Evolutionary conservation across 1,140 invertebrate species (phyloP).

Genomic region (Drosophila lacertosa): DNA sequence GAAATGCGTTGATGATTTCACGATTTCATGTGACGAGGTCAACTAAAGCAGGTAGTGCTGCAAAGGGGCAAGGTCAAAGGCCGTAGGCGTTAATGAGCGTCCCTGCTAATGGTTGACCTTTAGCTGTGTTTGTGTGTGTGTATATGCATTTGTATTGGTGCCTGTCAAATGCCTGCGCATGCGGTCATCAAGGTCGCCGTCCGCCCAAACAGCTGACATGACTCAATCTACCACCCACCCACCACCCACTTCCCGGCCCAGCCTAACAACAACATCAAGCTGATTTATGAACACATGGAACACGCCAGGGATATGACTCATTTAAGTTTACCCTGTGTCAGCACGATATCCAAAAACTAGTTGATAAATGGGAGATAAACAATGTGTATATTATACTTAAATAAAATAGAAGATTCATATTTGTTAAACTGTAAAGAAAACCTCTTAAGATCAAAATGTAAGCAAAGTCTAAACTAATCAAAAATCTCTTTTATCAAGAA

Average conservation of each 20-base stretch:
- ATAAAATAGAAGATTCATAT: too few species aligned
- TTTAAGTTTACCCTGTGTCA: background rate
- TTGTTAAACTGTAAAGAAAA: too few species aligned
- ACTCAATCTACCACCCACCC: constrained; percentile 47
- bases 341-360: background rate
- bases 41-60: constrained; percentile 25
- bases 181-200: constrained; percentile 70
- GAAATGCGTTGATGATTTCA: constrained; percentile 6
- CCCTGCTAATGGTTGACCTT: constrained; percentile 38
- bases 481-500: too few species aligned
- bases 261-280: background rate
- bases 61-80: constrained; percentile 56
- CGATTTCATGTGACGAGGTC: background rate
- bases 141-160: constrained; percentile 11
- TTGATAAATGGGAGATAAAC: too few species aligned
- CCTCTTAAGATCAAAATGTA: too few species aligned
- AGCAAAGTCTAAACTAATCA: too few species aligned
- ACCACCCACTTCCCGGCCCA: background rate
- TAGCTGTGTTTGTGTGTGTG: background rate
- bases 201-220: constrained; percentile 61
- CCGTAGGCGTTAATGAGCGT: constrained; percentile 21
- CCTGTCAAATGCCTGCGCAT: constrained; percentile 69
- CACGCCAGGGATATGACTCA: constrained; percentile 31
- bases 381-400: too few species aligned
- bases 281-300: constrained; percentile 1